Conservation (phyloP, 2,113 vertebrate genomes). For the Haemorhous mexicanus region DNA sequence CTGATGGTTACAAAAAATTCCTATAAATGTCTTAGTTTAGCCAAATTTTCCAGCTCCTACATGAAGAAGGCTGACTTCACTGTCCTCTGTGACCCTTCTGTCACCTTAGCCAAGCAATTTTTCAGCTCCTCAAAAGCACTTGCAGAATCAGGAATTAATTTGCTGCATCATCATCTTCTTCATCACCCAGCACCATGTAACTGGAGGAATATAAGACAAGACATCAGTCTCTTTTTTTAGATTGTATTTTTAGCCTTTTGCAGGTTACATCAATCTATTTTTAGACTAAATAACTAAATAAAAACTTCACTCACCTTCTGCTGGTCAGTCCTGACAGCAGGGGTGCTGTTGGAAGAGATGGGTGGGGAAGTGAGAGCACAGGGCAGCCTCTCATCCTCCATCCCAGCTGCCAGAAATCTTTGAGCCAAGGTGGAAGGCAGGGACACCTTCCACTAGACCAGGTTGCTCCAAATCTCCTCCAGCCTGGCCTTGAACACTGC, state of each 20-base stretch:
- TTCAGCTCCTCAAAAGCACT: not conserved
- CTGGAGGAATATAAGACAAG: not conserved
- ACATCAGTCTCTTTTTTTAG: not conserved
- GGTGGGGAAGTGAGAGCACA: not conserved
- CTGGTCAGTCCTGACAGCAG: not conserved
- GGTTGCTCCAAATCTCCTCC: not conserved
- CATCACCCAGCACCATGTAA: not conserved
- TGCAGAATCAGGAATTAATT: constrained; percentile 22
- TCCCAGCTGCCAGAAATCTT: not conserved
- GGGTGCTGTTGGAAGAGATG: not conserved
- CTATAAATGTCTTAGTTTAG: not conserved
- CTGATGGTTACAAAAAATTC: not conserved
- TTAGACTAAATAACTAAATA: not conserved
- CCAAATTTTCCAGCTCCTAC: not conserved
- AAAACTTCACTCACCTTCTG: not conserved
- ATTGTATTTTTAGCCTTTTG: not conserved
- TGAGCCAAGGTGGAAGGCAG: not conserved
- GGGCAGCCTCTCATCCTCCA: not conserved
- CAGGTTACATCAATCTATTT: not conserved
- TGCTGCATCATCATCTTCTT: constrained; percentile 3
- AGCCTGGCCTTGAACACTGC: not conserved
- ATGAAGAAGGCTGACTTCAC: not conserved
- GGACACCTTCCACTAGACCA: not conserved
- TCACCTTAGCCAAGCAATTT: not conserved
- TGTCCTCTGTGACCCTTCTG: not conserved